Evolutionary conservation across 1,140 invertebrate species (phyloP).

Genomic region (Drosophila parvula): DNA sequence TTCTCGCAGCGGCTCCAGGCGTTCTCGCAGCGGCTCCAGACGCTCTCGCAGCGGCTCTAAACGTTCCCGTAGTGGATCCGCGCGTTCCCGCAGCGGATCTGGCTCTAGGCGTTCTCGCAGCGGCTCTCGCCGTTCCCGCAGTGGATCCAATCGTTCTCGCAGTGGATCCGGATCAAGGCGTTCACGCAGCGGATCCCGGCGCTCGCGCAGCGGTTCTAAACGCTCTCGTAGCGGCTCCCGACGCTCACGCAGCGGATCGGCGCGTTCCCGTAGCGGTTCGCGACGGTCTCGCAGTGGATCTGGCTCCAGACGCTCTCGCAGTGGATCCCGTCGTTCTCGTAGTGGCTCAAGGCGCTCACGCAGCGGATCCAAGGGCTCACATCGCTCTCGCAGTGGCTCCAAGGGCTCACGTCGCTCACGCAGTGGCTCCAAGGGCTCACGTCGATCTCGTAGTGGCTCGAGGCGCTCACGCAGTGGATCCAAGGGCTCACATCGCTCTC

Average conservation of each 20-base stretch:
- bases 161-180: constrained; percentile 58
- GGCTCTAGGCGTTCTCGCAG: constrained; percentile 78
- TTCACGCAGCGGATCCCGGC: constrained; percentile 75
- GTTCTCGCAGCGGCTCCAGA: constrained; percentile 70
- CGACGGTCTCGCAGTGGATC: constrained; percentile 83
- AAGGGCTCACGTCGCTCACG: constrained; percentile 83
- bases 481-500: constrained; percentile 77
- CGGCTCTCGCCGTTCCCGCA: constrained; percentile 81
- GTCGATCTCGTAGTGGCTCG: constrained; percentile 78
- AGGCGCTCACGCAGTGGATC: constrained; percentile 83
- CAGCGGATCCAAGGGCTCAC: constrained; percentile 67
- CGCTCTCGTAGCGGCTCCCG: constrained; percentile 78
- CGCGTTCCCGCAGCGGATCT: constrained; percentile 82
- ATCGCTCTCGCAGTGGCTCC: constrained; percentile 75
- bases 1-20: constrained; percentile 80
- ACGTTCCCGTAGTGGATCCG: constrained; percentile 82
- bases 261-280: constrained; percentile 70
- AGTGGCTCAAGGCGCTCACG: constrained; percentile 78
- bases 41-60: constrained; percentile 74
- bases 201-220: constrained; percentile 78
- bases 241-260: constrained; percentile 67
- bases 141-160: constrained; percentile 62
- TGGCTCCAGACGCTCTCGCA: constrained; percentile 47
- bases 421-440: constrained; percentile 49
- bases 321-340: constrained; percentile 66